A percentile compares a stretch with the other conserved stretches of the same genome.
phyloP scores from a whole-genome alignment of 2,797 vertebrate genomes.

The Halcyon chelicuti region DNA sequence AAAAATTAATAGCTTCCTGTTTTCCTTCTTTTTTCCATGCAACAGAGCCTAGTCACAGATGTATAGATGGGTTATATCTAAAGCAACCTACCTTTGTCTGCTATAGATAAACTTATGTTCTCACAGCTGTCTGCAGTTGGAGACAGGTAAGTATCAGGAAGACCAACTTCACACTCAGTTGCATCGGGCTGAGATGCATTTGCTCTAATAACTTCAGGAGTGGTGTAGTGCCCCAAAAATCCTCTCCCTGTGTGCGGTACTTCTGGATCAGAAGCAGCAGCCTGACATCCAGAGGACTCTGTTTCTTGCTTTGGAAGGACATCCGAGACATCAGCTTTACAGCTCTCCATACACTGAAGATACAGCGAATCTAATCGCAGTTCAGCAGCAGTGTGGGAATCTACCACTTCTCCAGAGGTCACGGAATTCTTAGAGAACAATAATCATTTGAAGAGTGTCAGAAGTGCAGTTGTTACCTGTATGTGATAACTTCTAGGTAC shows the following conservation, averaged over 20 bases:
- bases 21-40: neutral
- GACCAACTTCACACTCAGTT: constrained; percentile 51
- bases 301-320: constrained; percentile 63
- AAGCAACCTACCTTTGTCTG: constrained; percentile 46
- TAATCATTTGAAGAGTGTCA: neutral
- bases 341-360: constrained; percentile 61
- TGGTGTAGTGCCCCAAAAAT: constrained; percentile 58
- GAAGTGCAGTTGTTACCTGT: neutral
- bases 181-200: constrained; percentile 51
- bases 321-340: constrained; percentile 44
- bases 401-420: neutral
- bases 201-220: constrained; percentile 33
- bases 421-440: neutral
- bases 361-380: constrained; percentile 70
- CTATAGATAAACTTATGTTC: neutral
- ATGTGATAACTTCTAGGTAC: neutral
- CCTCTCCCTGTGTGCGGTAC: constrained; percentile 60
- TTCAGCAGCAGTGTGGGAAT: neutral
- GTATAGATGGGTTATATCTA: neutral
- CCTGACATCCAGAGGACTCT: constrained; percentile 74
- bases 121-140: constrained; percentile 76
- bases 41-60: neutral
- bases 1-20: neutral
- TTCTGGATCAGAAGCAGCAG: constrained; percentile 47
- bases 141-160: constrained; percentile 84